phyloP scores from a whole-genome alignment of 2,797 vertebrate species.

The Poecilia picta region DNA sequence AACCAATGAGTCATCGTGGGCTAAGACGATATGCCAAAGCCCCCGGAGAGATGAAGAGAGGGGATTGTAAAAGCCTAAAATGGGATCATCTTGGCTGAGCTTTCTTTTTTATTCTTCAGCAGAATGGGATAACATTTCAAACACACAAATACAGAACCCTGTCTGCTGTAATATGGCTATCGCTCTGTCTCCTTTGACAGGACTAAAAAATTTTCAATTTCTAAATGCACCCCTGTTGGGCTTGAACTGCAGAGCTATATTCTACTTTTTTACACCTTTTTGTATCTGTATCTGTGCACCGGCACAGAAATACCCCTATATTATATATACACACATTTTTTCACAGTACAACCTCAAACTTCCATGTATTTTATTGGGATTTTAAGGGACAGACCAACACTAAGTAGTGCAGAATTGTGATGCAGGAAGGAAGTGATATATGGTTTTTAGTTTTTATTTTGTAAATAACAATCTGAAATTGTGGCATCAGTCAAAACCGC shows the following conservation, averaged over 20 bases:
- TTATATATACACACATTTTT: neutral
- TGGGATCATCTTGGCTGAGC: conserved; percentile 70
- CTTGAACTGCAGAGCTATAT: conserved; percentile 6
- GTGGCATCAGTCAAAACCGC: neutral
- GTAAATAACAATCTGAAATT: neutral
- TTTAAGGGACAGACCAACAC: neutral
- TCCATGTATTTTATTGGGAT: neutral
- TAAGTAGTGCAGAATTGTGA: neutral
- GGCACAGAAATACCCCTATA: neutral
- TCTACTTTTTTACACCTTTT: conserved; percentile 6
- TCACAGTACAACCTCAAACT: neutral
- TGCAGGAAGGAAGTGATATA: neutral
- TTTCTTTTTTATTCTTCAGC: conserved; percentile 38
- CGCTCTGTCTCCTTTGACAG: conserved; percentile 57
- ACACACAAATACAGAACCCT: conserved; percentile 59
- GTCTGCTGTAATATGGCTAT: conserved; percentile 53
- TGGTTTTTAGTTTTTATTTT: neutral
- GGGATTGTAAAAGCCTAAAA: conserved; percentile 72
- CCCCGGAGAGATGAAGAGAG: conserved; percentile 78
- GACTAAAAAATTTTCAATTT: conserved; percentile 41
- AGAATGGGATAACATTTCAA: conserved; percentile 73
- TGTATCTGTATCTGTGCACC: neutral
- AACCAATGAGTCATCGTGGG: conserved; percentile 90
- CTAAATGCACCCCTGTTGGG: conserved; percentile 32
- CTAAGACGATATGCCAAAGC: conserved; percentile 89